Percentiles rank a stretch among this genome's conserved stretches.
Evolutionary conservation across 1,140 invertebrate species (phyloP).

Genomic region (Caenorhabditis tropicalis): DNA sequence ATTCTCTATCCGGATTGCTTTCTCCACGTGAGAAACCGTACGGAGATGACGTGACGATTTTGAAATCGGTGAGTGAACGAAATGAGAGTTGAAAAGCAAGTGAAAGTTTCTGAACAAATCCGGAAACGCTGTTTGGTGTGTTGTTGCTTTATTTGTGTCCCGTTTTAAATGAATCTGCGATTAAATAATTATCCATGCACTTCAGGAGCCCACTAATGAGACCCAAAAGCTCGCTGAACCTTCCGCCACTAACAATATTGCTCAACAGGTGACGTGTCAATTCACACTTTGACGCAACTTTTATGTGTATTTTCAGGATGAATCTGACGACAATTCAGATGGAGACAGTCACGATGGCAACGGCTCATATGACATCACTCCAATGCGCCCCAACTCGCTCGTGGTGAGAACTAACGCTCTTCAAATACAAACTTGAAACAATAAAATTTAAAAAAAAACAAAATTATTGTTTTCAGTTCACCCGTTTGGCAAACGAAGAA

Average conservation of each 20-base stretch:
- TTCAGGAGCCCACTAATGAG: conserved; percentile 43
- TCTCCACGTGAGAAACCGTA: conserved; percentile 45
- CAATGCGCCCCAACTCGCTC: conserved; percentile 21
- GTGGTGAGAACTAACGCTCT: not conserved
- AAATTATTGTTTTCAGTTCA: not conserved
- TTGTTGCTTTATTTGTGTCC: not conserved
- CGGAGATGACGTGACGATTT: conserved; percentile 46
- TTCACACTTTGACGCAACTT: not conserved
- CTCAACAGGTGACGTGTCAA: not conserved
- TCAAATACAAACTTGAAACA: not conserved
- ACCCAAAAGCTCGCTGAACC: conserved; percentile 35
- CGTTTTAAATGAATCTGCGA: too few species aligned
- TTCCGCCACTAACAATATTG: conserved; percentile 21
- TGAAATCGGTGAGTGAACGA: conserved; percentile 36
- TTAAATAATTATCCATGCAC: not conserved
- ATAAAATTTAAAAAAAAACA: not conserved
- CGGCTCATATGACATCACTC: conserved; percentile 25
- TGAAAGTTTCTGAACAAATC: not conserved
- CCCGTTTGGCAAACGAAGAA: conserved; percentile 7
- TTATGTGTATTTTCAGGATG: not conserved
- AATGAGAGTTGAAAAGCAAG: not conserved
- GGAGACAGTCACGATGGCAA: conserved; percentile 22
- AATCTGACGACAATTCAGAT: conserved; percentile 28
- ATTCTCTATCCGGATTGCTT: not conserved
- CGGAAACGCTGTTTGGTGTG: not conserved